These are phyloP conservation scores for Proales similis DNA, from an alignment of 1,140 invertebrate genomes.

Conservation along the genomic window DNA sequence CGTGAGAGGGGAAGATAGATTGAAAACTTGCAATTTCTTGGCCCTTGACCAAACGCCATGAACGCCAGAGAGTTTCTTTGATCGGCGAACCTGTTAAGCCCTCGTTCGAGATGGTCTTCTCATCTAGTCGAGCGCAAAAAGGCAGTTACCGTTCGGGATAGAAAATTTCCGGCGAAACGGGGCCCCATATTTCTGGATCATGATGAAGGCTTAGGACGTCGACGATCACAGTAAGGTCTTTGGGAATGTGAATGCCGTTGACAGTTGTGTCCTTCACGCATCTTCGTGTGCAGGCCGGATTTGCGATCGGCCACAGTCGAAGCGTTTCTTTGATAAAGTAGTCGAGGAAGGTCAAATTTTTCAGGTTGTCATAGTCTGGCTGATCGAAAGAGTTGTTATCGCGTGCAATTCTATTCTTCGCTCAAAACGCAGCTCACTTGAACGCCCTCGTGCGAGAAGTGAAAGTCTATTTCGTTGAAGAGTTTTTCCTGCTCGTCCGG, in stretches of 20 bases:
- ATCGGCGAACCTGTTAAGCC: slow-evolving; percentile 40
- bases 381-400: neutral
- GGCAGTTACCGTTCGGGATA: slow-evolving; percentile 48
- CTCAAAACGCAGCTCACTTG: no score
- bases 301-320: slow-evolving; percentile 46
- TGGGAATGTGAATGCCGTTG: slow-evolving; percentile 43
- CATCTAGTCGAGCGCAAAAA: no score
- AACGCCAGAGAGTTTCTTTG: slow-evolving; percentile 43
- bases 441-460: neutral
- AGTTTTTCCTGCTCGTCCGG: slow-evolving; percentile 54
- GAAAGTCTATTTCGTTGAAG: slow-evolving; percentile 47
- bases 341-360: slow-evolving; percentile 45
- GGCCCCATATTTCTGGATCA: slow-evolving; percentile 46
- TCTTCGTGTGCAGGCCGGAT: slow-evolving; percentile 41
- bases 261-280: slow-evolving; percentile 43
- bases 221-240: slow-evolving; percentile 45
- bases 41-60: slow-evolving; percentile 51
- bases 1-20: no score
- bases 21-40: slow-evolving; percentile 45
- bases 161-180: slow-evolving; percentile 43
- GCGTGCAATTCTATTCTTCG: no score
- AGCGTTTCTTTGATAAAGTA: slow-evolving; percentile 48
- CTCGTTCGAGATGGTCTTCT: no score
- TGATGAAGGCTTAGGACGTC: slow-evolving; percentile 49
- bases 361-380: slow-evolving; percentile 40